Base-by-base conservation (phyloP, 1,140 invertebrate species). In the Drosophila setifemur region DNA sequence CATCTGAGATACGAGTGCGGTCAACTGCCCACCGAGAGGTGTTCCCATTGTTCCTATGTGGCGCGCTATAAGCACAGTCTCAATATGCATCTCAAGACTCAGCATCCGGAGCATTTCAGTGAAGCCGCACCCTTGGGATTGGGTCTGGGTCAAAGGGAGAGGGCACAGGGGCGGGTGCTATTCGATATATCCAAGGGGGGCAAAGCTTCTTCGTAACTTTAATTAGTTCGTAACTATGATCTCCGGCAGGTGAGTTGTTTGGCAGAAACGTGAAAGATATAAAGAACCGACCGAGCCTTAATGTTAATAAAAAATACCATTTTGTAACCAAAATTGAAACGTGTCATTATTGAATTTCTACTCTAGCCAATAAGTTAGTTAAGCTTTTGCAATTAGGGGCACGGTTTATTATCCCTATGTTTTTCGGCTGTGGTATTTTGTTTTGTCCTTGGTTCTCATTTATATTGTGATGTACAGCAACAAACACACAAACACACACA, bases 1-100 rank as follows among this genome's bases (percentile, higher is more conserved):
- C 93, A 94, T 68, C 68, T 91, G 26, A 90, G 91, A 26, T 93
- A 91, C 77, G 92, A 93, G 68, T 93, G 93, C 63, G 92, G 92
- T 25, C 92, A 92, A 47, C 90, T 91, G 73, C 93, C 93, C 0
- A 91, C 92, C n/a, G 93, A 93, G 53, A 89, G 92, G 60, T 94
- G 94, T 75, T 90, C 90, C 9, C 90, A 92, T 66, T 94, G 93
- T 45, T 76, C 91, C 1, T 93, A 93, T 67, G 91, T 91, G 63
- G 91, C 92, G 2, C 91, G 93, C 12, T 92, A 93, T 43, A 93
- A 92, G 55, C 91, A 91, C 26, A 93, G 92, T 61, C 92, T 93
- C 12, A 91, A 91, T 16, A 81, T 85, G 3, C 93, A 94, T 69
- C 74, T 93, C 11, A 77, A 73, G 39, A 75, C 85, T 1, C 85